A percentile compares a stretch with the other conserved stretches of the same genome.
Conservation (phyloP, 2,888 invertebrate species). For the Dynastes tityus region DNA sequence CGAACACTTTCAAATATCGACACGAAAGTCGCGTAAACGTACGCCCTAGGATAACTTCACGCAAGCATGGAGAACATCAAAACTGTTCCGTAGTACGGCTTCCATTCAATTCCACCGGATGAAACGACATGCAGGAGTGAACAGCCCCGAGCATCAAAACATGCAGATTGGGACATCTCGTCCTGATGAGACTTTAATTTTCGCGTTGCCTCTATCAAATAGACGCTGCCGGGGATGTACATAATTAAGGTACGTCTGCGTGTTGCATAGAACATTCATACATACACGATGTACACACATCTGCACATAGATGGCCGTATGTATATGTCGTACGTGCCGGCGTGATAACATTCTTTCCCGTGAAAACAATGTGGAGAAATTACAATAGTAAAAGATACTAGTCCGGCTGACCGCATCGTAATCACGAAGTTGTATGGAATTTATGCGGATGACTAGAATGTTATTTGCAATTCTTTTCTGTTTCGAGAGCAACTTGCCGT, state of each 20-base stretch:
- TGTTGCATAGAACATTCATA: conserved; percentile 8
- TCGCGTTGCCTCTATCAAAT: conserved; percentile 51
- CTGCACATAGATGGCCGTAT: conserved; percentile 3
- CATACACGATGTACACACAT: conserved; percentile 16
- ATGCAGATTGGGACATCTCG: conserved; percentile 53
- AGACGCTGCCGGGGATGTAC: conserved; percentile 46
- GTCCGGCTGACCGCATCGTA: conserved; percentile 14
- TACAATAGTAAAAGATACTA: conserved; percentile 19
- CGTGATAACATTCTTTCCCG: conserved; percentile 9
- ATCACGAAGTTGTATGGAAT: conserved; percentile 24
- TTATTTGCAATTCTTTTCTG: background rate
- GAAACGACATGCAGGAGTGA: conserved; percentile 31
- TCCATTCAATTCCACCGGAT: conserved; percentile 28
- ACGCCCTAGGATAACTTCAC: background rate
- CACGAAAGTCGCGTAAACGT: conserved; percentile 7
- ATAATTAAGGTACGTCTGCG: conserved; percentile 49
- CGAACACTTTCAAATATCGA: background rate
- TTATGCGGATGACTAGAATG: background rate
- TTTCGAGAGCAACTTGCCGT: background rate
- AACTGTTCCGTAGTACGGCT: conserved; percentile 18
- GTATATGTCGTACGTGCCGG: conserved; percentile 4
- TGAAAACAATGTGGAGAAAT: conserved; percentile 24
- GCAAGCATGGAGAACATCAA: conserved; percentile 33
- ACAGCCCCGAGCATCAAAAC: conserved; percentile 49
- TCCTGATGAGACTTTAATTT: conserved; percentile 56